Conservation (phyloP, 2,797 vertebrate genomes). For the Danio kyathit region DNA sequence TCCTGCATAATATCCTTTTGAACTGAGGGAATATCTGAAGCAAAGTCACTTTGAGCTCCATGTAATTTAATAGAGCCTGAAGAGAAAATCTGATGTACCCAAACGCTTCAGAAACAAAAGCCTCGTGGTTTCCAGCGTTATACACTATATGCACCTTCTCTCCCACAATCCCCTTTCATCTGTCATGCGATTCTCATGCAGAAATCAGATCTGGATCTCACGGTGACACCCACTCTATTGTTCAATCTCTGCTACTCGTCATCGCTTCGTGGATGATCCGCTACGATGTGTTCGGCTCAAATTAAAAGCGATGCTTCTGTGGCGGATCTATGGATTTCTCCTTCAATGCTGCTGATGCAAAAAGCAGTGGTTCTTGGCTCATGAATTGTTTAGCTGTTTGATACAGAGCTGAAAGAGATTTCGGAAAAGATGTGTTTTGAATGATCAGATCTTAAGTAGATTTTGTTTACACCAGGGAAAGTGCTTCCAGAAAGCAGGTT, state of each 20-base stretch:
- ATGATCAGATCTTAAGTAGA: too few species aligned
- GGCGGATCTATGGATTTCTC: background rate
- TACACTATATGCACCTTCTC: slow-evolving; percentile 42
- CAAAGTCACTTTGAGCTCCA: slow-evolving; percentile 33
- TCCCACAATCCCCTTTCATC: slow-evolving; percentile 66
- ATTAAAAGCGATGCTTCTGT: slow-evolving; percentile 27
- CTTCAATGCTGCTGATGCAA: slow-evolving; percentile 1
- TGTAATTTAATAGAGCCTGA: slow-evolving; percentile 40
- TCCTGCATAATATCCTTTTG: slow-evolving; percentile 23
- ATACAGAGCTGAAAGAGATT: slow-evolving; percentile 11
- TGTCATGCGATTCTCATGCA: slow-evolving; percentile 50
- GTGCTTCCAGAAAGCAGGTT: too few species aligned
- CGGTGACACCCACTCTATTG: slow-evolving; percentile 63
- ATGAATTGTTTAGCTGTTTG: slow-evolving; percentile 12
- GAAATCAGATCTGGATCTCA: slow-evolving; percentile 63
- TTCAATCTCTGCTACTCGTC: slow-evolving; percentile 57
- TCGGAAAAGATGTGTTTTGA: background rate
- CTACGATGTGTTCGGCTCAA: slow-evolving; percentile 45
- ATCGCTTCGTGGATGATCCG: slow-evolving; percentile 39
- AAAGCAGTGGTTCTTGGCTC: background rate
- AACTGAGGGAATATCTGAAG: slow-evolving; percentile 31
- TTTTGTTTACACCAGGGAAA: too few species aligned
- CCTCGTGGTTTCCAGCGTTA: slow-evolving; percentile 55
- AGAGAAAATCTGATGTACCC: slow-evolving; percentile 35
- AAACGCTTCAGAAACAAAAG: slow-evolving; percentile 60